Percentiles rank a stretch among this genome's conserved stretches.
Evolutionary conservation across 2,797 vertebrate genomes (phyloP).

Genomic region (Tadarida brasiliensis): DNA sequence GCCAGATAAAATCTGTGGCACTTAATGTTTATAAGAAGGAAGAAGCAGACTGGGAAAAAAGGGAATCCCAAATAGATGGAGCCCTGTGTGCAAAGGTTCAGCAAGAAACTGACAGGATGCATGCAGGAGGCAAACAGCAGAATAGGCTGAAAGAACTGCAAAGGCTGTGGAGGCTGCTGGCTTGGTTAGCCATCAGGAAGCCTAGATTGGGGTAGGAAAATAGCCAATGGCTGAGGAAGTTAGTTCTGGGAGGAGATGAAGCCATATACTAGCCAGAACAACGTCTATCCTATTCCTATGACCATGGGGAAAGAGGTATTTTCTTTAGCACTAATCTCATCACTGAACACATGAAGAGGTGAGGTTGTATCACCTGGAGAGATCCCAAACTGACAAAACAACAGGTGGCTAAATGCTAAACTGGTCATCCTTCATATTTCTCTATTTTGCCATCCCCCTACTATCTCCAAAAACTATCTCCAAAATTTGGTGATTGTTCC

Average conservation of each 20-base stretch:
- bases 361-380: neutral
- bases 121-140: neutral
- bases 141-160: neutral
- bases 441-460: neutral
- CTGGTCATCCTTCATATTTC: neutral
- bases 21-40: slow-evolving; percentile 23
- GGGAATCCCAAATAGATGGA: neutral
- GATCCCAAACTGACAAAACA: neutral
- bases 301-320: neutral
- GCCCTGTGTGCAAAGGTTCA: neutral
- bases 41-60: neutral
- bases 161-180: neutral
- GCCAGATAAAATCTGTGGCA: slow-evolving; percentile 35
- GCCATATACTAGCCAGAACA: neutral
- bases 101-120: neutral
- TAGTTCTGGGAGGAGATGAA: neutral
- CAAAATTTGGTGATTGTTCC: neutral
- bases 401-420: neutral
- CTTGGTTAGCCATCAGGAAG: neutral
- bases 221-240: neutral
- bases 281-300: neutral
- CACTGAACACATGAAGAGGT: neutral
- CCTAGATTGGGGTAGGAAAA: neutral
- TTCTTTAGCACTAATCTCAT: slow-evolving; percentile 8
- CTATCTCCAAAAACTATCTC: neutral